A percentile compares a stretch with the other conserved stretches of the same genome.
Evolutionary conservation across 2,113 vertebrate genomes (phyloP).

Genomic region (Tachycineta bicolor): DNA sequence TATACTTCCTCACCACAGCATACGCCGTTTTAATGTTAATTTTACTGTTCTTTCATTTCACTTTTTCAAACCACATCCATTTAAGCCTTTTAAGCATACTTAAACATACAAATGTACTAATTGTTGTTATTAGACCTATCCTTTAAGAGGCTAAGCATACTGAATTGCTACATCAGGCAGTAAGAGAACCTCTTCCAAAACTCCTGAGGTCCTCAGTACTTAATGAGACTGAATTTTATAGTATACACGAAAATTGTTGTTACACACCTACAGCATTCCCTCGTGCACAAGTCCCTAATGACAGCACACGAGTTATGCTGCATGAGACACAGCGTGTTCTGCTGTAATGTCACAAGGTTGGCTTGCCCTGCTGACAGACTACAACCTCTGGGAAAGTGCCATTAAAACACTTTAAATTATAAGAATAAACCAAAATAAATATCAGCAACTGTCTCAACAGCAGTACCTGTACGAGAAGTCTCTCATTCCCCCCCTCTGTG

Average conservation of each 20-base stretch:
- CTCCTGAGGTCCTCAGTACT: background rate
- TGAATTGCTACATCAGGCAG: background rate
- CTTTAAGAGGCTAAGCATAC: background rate
- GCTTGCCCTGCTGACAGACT: background rate
- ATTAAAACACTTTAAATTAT: background rate
- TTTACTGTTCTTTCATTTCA: slow-evolving; percentile 9
- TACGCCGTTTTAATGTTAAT: background rate
- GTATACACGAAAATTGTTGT: background rate
- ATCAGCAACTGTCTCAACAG: background rate
- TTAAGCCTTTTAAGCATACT: slow-evolving; percentile 2
- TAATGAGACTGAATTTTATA: background rate
- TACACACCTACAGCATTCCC: background rate
- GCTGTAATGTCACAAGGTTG: background rate
- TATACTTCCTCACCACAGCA: background rate
- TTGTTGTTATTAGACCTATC: background rate
- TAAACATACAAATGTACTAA: background rate
- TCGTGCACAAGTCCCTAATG: background rate
- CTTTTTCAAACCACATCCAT: slow-evolving; percentile 1
- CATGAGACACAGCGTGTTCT: fast-evolving
- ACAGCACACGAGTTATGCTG: background rate
- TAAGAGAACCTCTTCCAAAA: background rate
- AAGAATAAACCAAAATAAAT: background rate
- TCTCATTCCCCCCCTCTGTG: background rate
- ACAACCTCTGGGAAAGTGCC: background rate
- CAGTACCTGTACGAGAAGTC: background rate